Evolutionary conservation across 2,797 vertebrate genomes (phyloP).

Genomic region (Onychomys torridus): DNA sequence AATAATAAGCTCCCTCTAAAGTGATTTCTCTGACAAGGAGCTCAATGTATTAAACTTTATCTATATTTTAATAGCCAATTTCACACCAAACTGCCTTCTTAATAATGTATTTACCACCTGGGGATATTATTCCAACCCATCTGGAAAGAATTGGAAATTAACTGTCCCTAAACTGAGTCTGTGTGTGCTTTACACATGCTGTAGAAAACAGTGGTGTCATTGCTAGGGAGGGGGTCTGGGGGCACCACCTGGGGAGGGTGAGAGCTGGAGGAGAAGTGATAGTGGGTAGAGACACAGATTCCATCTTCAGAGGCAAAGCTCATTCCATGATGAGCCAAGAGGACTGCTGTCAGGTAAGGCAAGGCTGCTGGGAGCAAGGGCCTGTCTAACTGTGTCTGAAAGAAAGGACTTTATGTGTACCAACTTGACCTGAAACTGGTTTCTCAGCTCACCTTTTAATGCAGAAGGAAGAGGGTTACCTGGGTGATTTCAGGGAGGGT

Average conservation of each 20-base stretch:
- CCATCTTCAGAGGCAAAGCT: slow-evolving; percentile 43
- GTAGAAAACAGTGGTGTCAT: slow-evolving; percentile 85
- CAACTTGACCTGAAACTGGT: background rate
- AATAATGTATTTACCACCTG: slow-evolving; percentile 93
- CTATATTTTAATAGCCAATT: slow-evolving; percentile 94
- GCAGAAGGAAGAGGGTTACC: background rate
- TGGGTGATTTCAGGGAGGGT: background rate
- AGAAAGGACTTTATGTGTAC: background rate
- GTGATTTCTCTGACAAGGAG: slow-evolving; percentile 93
- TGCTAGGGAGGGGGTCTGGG: slow-evolving; percentile 64
- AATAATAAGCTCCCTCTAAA: slow-evolving; percentile 92
- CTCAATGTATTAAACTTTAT: slow-evolving; percentile 94
- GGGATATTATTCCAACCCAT: slow-evolving; percentile 93
- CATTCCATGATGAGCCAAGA: background rate
- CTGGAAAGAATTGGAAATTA: slow-evolving; percentile 93
- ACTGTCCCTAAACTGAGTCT: slow-evolving; percentile 91
- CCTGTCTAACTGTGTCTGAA: rapidly evolving
- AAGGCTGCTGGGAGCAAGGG: background rate
- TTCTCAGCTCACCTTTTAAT: background rate
- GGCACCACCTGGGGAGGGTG: slow-evolving; percentile 44
- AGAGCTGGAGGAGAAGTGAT: slow-evolving; percentile 45
- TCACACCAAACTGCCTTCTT: slow-evolving; percentile 93
- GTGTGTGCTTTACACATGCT: slow-evolving; percentile 87
- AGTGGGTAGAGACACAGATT: background rate
- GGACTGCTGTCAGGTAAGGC: background rate